Conservation (phyloP, 1,140 invertebrate species). For the Neodiprion virginianus region DNA sequence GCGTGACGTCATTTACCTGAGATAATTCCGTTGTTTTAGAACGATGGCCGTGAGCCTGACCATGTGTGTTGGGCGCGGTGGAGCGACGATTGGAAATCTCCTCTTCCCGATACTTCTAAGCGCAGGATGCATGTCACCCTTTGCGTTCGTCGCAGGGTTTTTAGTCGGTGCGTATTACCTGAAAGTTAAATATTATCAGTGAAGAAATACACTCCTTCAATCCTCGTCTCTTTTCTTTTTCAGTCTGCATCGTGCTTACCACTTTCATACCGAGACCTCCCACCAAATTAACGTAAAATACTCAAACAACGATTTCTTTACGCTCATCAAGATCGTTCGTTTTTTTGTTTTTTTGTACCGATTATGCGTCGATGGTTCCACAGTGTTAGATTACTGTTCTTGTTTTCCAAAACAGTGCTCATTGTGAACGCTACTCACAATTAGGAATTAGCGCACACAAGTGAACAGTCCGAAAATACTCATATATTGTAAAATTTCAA, state of each 20-base stretch:
- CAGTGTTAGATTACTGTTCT: too few species aligned
- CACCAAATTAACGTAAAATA: conserved; percentile 11
- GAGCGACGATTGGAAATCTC: conserved; percentile 47
- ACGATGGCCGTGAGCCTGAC: conserved; percentile 49
- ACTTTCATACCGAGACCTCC: conserved; percentile 39
- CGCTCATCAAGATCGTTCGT: background rate
- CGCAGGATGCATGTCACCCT: conserved; percentile 43
- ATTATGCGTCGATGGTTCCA: too few species aligned
- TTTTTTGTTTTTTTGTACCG: background rate
- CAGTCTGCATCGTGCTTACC: conserved; percentile 43
- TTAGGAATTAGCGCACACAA: too few species aligned
- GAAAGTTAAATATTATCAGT: background rate
- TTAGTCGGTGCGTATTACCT: conserved; percentile 44
- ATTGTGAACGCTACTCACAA: too few species aligned
- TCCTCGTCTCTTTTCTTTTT: conserved; percentile 16
- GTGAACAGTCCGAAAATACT: too few species aligned
- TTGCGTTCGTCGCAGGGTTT: conserved; percentile 42
- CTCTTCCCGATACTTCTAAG: conserved; percentile 46
- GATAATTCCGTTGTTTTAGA: conserved; percentile 37
- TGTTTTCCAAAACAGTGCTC: too few species aligned
- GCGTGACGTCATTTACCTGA: background rate
- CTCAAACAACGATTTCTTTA: background rate
- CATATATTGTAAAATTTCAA: too few species aligned
- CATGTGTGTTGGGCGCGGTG: conserved; percentile 48
- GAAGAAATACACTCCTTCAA: conserved; percentile 8